These are phyloP conservation scores for Drosophila lacertosa DNA, from an alignment of 1,140 invertebrate genomes.

Conservation along the genomic window DNA sequence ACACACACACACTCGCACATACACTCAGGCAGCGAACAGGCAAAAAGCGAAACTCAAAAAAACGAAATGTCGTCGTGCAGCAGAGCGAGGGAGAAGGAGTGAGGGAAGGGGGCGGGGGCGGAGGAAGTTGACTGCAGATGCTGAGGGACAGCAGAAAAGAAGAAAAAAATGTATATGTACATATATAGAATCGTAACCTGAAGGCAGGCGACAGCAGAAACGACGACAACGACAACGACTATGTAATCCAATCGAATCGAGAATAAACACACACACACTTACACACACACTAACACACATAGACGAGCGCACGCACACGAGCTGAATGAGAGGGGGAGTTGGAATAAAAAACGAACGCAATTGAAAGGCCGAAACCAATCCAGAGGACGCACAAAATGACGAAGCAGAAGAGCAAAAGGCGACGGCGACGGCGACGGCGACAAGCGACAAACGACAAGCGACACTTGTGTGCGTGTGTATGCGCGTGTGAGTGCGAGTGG, in stretches of 20 bases:
- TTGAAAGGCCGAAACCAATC: constrained; percentile 73
- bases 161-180: background rate
- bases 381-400: constrained; percentile 70
- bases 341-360: constrained; percentile 72
- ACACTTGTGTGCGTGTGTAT: constrained; percentile 28
- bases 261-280: constrained; percentile 56
- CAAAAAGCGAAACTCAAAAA: constrained; percentile 72
- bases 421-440: constrained; percentile 12
- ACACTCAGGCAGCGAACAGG: constrained; percentile 19
- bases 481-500: background rate
- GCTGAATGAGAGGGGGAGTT: constrained; percentile 20
- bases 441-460: constrained; percentile 40
- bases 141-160: constrained; percentile 52
- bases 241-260: constrained; percentile 79
- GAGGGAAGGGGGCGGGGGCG: constrained; percentile 19
- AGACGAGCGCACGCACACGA: background rate
- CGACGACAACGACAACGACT: constrained; percentile 32
- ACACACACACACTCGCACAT: constrained; percentile 45
- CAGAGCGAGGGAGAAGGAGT: no score
- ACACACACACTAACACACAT: constrained; percentile 10
- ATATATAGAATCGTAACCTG: constrained; percentile 32
- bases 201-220: constrained; percentile 37
- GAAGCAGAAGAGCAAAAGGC: constrained; percentile 55
- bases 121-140: constrained; percentile 46
- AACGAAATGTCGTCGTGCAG: constrained; percentile 69